These are phyloP conservation scores for Telenomus remus DNA, from an alignment of 1,140 invertebrate genomes.

Conservation along the genomic window DNA sequence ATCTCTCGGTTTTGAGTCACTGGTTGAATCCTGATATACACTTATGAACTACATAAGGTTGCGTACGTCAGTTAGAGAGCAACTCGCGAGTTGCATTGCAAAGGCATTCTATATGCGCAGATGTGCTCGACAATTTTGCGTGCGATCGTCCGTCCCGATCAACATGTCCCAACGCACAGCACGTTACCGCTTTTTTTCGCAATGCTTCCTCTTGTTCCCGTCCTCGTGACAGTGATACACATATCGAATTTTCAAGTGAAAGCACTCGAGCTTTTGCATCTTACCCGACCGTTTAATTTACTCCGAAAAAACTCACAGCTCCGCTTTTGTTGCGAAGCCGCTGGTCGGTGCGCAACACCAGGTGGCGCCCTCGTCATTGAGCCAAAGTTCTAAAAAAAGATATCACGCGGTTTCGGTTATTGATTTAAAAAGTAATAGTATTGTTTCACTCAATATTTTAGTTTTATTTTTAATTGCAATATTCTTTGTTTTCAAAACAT, in stretches of 20 bases:
- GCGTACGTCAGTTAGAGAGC: constrained; percentile 22
- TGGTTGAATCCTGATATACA: constrained; percentile 42
- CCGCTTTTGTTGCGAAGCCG: constrained; percentile 1
- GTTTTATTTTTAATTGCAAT: too few species aligned
- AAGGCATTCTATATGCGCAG: constrained; percentile 10
- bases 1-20: constrained; percentile 48
- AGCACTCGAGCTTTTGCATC: background rate
- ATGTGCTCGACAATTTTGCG: constrained; percentile 3
- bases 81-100: constrained; percentile 7
- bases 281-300: background rate
- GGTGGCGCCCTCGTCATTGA: too few species aligned
- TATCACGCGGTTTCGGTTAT: too few species aligned
- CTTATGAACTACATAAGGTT: constrained; percentile 51
- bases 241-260: constrained; percentile 6
- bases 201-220: background rate
- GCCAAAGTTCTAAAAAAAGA: too few species aligned
- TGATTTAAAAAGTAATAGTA: too few species aligned
- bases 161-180: constrained; percentile 20
- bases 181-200: constrained; percentile 5
- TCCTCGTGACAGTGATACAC: background rate
- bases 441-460: too few species aligned
- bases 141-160: constrained; percentile 8
- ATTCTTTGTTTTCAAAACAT: too few species aligned
- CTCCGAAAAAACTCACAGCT: background rate
- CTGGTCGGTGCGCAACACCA: background rate